These are phyloP conservation scores for Erpobdella octoculata DNA, from an alignment of 2,888 invertebrate genomes.

Conservation along the genomic window DNA sequence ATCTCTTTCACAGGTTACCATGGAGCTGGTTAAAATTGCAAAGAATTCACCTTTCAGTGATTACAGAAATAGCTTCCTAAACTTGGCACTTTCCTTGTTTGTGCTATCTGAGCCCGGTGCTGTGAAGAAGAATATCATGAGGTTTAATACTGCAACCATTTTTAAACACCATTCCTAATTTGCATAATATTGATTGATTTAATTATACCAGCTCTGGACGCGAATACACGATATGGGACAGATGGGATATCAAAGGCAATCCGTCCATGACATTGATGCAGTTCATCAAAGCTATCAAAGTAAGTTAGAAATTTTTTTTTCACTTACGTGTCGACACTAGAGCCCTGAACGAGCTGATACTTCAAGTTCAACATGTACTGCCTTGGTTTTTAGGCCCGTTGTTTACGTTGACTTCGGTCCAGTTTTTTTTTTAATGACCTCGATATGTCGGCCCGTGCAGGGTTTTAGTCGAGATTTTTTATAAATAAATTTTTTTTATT, in stretches of 20 bases:
- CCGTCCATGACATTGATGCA: constrained; percentile 46
- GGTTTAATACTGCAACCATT: constrained; percentile 36
- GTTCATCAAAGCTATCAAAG: constrained; percentile 48
- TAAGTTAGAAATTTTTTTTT: constrained; percentile 32
- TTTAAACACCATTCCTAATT: not conserved
- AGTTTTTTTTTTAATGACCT: too few relatives aligned
- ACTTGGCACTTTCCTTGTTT: constrained; percentile 49
- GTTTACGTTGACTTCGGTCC: not conserved
- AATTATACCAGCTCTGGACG: constrained; percentile 33
- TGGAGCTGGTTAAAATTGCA: constrained; percentile 48
- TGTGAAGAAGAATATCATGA: constrained; percentile 42
- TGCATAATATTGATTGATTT: not conserved
- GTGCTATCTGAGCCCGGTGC: constrained; percentile 50
- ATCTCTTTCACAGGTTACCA: constrained; percentile 41
- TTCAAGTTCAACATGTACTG: not conserved
- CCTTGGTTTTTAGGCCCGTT: not conserved
- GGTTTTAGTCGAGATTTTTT: not conserved
- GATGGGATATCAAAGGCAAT: constrained; percentile 49
- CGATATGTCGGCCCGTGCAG: too few relatives aligned
- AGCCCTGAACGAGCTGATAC: not conserved
- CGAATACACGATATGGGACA: constrained; percentile 49
- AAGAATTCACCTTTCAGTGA: constrained; percentile 41
- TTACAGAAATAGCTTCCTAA: constrained; percentile 50
- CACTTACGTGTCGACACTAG: not conserved
- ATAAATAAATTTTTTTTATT: not conserved